A percentile compares a stretch with the other conserved stretches of the same genome.
phyloP scores from a whole-genome alignment of 1,140 invertebrate species.

The Radopholus similis region DNA sequence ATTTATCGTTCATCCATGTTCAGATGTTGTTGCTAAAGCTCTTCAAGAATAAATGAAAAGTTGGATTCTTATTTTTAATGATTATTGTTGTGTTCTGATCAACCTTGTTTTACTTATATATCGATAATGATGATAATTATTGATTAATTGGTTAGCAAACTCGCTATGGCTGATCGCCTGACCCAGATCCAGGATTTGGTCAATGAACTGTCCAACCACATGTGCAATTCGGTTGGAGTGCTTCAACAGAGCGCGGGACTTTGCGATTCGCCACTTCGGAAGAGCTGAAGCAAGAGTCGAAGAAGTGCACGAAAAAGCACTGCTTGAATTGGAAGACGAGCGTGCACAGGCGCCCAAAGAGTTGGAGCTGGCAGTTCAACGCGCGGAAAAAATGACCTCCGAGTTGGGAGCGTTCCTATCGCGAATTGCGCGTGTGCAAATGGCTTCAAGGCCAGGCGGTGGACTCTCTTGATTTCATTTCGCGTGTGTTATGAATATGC shows the following conservation, averaged over 20 bases:
- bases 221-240: slow-evolving; percentile 93
- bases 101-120: too few species aligned
- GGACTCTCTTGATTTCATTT: too few species aligned
- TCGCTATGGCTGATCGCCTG: slow-evolving; percentile 88
- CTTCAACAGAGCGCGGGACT: slow-evolving; percentile 87
- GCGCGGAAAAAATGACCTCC: slow-evolving; percentile 32
- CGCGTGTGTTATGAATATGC: too few species aligned
- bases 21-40: too few species aligned
- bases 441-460: slow-evolving; percentile 34
- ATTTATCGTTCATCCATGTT: too few species aligned
- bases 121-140: too few species aligned
- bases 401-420: slow-evolving; percentile 26
- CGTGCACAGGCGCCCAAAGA: slow-evolving; percentile 31
- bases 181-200: slow-evolving; percentile 95
- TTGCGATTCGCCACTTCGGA: slow-evolving; percentile 77
- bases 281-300: slow-evolving; percentile 65
- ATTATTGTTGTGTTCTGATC: too few species aligned
- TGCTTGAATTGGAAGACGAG: slow-evolving; percentile 44
- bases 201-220: slow-evolving; percentile 94
- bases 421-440: slow-evolving; percentile 38
- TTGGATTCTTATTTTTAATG: too few species aligned
- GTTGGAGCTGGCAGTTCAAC: slow-evolving; percentile 21
- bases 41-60: too few species aligned
- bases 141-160: too few species aligned
- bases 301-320: slow-evolving; percentile 58